Evolutionary conservation across 2,888 invertebrate genomes (phyloP).

Genomic region (Hoplodrina ambigua): DNA sequence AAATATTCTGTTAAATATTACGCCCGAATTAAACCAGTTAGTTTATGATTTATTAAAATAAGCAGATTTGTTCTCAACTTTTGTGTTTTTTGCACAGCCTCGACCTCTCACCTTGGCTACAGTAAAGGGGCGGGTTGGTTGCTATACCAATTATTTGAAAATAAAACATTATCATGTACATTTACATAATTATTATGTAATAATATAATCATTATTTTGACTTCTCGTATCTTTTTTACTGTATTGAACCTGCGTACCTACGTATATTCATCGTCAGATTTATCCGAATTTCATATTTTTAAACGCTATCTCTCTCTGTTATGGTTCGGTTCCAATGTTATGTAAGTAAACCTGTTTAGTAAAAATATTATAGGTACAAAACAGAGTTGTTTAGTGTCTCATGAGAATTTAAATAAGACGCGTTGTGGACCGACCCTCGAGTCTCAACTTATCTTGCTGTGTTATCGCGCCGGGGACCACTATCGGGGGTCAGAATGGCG

Average conservation of each 20-base stretch:
- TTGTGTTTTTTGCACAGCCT: conserved; percentile 24
- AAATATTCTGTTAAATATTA: neutral
- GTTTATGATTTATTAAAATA: conserved; percentile 15
- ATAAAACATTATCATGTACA: neutral
- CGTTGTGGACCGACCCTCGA: conserved; percentile 65
- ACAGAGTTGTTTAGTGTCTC: conserved; percentile 32
- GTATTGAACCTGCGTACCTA: conserved; percentile 18
- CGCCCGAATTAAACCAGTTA: neutral
- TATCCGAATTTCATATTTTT: conserved; percentile 26
- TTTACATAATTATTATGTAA: conserved; percentile 5
- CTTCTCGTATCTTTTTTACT: conserved; percentile 20
- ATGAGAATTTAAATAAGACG: conserved; percentile 62
- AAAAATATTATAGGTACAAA: conserved; percentile 30
- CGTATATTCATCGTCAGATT: conserved; percentile 19
- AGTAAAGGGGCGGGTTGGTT: conserved; percentile 9
- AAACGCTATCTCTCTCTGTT: neutral
- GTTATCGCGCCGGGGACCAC: conserved; percentile 68
- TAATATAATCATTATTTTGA: neutral
- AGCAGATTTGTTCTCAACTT: conserved; percentile 11
- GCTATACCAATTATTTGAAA: neutral
- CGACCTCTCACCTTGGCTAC: conserved; percentile 20
- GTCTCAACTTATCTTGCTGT: conserved; percentile 64
- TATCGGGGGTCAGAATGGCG: conserved; percentile 83
- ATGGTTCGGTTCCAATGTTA: conserved; percentile 43
- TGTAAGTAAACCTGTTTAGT: conserved; percentile 49